A percentile compares a stretch with the other conserved stretches of the same genome.
Conservation (phyloP, 2,113 vertebrate genomes). For the rat (Rattus norvegicus) region GRCr8 NC_086036.1:84054501-84055000, state of each 20-base stretch:
- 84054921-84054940: background rate
- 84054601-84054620: too few species aligned
- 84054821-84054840: background rate
- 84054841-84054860: background rate
- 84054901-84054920: slow-evolving; percentile 11
- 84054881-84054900: background rate
- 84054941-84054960: background rate
- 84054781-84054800: background rate
- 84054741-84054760: background rate
- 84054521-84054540: too few species aligned
- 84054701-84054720: background rate
- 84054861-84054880: background rate
- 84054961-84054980: background rate
- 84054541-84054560: too few species aligned
- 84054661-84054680: background rate
- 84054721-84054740: background rate
- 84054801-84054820: background rate
- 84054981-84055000: background rate
- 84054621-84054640: too few species aligned
- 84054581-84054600: too few species aligned
- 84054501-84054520: too few species aligned
- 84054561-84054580: too few species aligned
- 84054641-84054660: too few species aligned
- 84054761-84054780: background rate
- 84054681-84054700: background rate